Conservation (phyloP, 2,888 invertebrate genomes). For the Micoletzkya japonica region DNA sequence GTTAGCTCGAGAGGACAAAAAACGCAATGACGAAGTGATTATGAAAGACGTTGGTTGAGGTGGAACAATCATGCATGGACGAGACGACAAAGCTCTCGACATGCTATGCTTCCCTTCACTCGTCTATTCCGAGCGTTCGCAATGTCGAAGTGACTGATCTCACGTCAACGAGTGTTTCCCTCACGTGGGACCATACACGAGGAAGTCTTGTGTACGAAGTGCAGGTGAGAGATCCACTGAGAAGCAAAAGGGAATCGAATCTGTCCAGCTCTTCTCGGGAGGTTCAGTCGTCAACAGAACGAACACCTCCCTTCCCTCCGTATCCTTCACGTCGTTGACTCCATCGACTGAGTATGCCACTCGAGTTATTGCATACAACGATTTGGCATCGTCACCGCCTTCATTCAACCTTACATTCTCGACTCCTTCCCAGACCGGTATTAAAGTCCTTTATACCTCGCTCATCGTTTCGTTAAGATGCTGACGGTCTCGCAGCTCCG, state of each 20-base stretch:
- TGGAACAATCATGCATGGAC: constrained; percentile 31
- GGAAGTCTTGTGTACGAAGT: constrained; percentile 19
- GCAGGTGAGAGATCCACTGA: too few relatives aligned
- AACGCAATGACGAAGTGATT: too few relatives aligned
- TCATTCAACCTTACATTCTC: constrained; percentile 47
- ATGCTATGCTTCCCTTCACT: constrained; percentile 35
- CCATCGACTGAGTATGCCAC: constrained; percentile 24
- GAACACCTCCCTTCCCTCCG: constrained; percentile 11
- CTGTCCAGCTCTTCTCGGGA: constrained; percentile 12
- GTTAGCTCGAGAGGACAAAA: too few relatives aligned
- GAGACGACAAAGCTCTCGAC: constrained; percentile 32
- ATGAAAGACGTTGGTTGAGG: too few relatives aligned
- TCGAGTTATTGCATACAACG: constrained; percentile 38
- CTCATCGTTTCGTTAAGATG: constrained; percentile 14
- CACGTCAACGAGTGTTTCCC: not conserved
- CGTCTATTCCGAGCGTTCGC: constrained; percentile 33
- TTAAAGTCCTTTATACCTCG: not conserved
- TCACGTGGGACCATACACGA: constrained; percentile 16
- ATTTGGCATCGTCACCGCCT: constrained; percentile 38
- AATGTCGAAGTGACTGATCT: constrained; percentile 28
- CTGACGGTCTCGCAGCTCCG: constrained; percentile 39
- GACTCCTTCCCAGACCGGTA: constrained; percentile 34
- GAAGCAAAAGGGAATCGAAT: too few relatives aligned
- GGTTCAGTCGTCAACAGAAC: constrained; percentile 4
- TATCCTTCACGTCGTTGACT: not conserved